Evolutionary conservation across 2,888 invertebrate species (phyloP), one percentile per base, ranked within the genome.

Genomic region (Glaucopsyche alexis): DNA sequence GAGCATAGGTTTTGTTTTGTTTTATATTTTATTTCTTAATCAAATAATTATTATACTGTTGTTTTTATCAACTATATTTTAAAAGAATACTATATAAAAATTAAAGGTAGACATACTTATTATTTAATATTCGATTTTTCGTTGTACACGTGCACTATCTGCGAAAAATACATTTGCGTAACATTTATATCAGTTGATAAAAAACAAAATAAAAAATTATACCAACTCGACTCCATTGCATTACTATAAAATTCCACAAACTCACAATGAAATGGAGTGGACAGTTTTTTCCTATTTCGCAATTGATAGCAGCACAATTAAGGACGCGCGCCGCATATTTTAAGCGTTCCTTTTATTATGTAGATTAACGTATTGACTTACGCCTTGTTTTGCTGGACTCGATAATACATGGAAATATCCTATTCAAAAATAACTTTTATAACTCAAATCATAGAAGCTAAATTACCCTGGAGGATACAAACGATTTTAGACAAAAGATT

Each of bases 241-340:
- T 78, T 76, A 50, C 74, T 80, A 76, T 80, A 73, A 85, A 86
- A 87, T 86, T 85, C 85, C 84, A 82, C 82, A 86, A 86, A 87
- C 84, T 79, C 84, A 82, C 80, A 79, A 83, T 75, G 80, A 85
- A 87, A 87, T 91, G 84, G 87, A 90, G 85, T 87, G 90, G 87
- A 88, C 88, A 85, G 85, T 86, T 90, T 90, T 90, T 90, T 88
- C 85, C 83, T 85, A 85, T 90, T 90, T 89, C 81, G 89, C 91
- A 89, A 91, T 90, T 88, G 90, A 92, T 91, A 89, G 82, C 81
- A 78, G 85, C 86, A 84, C 88, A 91, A 91, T 91, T 90, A 91
- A 90, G 84, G 85, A 85, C 84, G 79, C 79, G 80, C 80, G 85
- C 81, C 86, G 87, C 87, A 88, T 89, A 89, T 89, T 91, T 90